Base-by-base conservation (phyloP, 2,888 invertebrate genomes). In the Yponomeuta malinellus region DNA sequence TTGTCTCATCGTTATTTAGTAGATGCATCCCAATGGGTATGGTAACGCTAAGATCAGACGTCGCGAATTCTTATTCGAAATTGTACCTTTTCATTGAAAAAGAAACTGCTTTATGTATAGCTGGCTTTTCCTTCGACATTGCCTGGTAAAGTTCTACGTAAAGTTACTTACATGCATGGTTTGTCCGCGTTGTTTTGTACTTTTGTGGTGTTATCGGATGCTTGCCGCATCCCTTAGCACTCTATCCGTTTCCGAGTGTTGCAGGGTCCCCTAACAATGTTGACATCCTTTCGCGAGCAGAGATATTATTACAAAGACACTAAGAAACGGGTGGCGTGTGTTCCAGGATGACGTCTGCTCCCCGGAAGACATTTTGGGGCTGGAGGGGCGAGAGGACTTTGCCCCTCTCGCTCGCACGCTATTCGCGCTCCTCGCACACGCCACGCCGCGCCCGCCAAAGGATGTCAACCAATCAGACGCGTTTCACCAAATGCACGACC, bases 291-390 rank as follows among this genome's bases (percentile, higher is more conserved):
- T 85, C 77, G 83, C 83, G 84, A 83, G 84, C 79, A 78, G 74
- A 73, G 74, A 71, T 72, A 72, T 73, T 73, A 74, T 71, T 73
- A 74, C 73, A 78, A 75, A 80, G 82, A 83, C 78, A 85, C 83
- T 86, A 87, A 87, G 84, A 83, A 84, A 82, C 79, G 88, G 87
- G 89, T 92, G 93, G 92, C 93, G 92, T 93, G 92, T 94, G 94
- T 94, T 94, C 94, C 94, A 94, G 94, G 94, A 94, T 91, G 91
- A 89, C 89, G 89, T 94, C 89, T 94, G 94, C 90, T 92, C 93
- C 90, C 90, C 94, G 87, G 93, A 92, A 83, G 94, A 94, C 84
- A 86, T 94, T 84, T 90, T 93, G 87, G 89, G 86, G 83, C 81
- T 78, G 78, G 79, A 79, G 76, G 83, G 77, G 76, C 78, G 74